Evolutionary conservation across 2,888 invertebrate genomes (phyloP).

Genomic region (Panzeria rudis): DNA sequence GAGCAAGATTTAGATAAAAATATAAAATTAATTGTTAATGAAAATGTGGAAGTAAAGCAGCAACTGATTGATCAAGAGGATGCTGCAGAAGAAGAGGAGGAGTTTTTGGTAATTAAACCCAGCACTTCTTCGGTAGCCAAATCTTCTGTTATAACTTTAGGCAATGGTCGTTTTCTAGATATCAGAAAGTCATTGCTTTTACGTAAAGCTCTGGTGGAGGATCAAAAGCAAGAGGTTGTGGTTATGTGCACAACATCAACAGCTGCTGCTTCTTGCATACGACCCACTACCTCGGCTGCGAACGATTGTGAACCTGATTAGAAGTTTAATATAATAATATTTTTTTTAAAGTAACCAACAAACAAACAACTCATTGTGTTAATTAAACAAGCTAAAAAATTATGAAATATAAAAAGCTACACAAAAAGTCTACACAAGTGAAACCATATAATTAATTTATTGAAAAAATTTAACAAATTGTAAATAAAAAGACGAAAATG

Average conservation of each 20-base stretch:
- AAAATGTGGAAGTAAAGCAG: slow-evolving; percentile 23
- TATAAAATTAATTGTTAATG: slow-evolving; percentile 36
- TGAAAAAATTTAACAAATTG: slow-evolving; percentile 52
- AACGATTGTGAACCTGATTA: slow-evolving; percentile 75
- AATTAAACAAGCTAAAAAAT: slow-evolving; percentile 56
- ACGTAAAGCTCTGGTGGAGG: slow-evolving; percentile 70
- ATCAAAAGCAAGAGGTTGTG: slow-evolving; percentile 63
- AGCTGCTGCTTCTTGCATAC: slow-evolving; percentile 64
- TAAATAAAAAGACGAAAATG: slow-evolving; percentile 33
- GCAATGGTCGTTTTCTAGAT: slow-evolving; percentile 68
- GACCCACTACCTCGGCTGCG: slow-evolving; percentile 72
- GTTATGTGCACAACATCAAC: slow-evolving; percentile 58
- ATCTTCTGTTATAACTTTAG: slow-evolving; percentile 70
- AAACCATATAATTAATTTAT: slow-evolving; percentile 57
- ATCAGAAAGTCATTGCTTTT: slow-evolving; percentile 70
- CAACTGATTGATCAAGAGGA: slow-evolving; percentile 2
- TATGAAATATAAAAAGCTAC: slow-evolving; percentile 43
- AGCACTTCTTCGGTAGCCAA: slow-evolving; percentile 51
- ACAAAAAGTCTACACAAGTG: slow-evolving; percentile 68
- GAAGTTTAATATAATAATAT: slow-evolving; percentile 60
- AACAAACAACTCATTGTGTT: slow-evolving; percentile 62
- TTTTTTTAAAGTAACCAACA: slow-evolving; percentile 49
- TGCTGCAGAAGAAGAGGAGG: slow-evolving; percentile 14
- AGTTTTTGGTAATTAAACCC: slow-evolving; percentile 50
- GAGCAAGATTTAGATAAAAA: slow-evolving; percentile 23